Evolutionary conservation across 2,888 invertebrate genomes (phyloP).

Genomic region (Hydriomena furcata): DNA sequence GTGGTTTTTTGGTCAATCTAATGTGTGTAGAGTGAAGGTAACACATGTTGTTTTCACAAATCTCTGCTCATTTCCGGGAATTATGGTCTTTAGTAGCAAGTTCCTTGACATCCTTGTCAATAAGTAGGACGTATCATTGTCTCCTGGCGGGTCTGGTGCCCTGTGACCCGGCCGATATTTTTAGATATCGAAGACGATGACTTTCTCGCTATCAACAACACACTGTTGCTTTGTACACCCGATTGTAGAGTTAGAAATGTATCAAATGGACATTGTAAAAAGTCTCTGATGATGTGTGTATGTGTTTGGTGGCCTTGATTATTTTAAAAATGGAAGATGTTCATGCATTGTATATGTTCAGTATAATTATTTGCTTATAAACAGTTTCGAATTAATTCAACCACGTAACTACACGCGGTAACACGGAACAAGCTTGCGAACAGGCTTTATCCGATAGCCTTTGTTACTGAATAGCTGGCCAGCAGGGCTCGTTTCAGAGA

Average conservation of each 20-base stretch:
- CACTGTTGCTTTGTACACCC: conserved; percentile 64
- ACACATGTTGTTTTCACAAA: too few species aligned
- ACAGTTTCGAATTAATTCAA: conserved; percentile 6
- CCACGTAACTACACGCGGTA: conserved; percentile 8
- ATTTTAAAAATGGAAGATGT: too few species aligned
- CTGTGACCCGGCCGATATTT: conserved; percentile 54
- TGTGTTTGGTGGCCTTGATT: too few species aligned
- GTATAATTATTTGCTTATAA: conserved; percentile 8
- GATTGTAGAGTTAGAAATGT: conserved; percentile 24
- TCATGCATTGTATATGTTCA: conserved; percentile 3
- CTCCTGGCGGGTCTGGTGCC: conserved; percentile 39
- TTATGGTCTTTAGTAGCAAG: neutral
- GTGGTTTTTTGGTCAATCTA: too few species aligned
- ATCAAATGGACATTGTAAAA: neutral
- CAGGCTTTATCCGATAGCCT: conserved; percentile 15
- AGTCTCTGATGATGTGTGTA: too few species aligned
- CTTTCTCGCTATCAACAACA: conserved; percentile 25
- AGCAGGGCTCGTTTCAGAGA: conserved; percentile 1
- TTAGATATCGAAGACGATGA: conserved; percentile 38
- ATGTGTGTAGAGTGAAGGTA: too few species aligned
- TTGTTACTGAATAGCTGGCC: conserved; percentile 20
- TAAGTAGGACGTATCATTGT: conserved; percentile 40
- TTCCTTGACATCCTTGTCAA: conserved; percentile 36
- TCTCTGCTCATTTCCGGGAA: too few species aligned
- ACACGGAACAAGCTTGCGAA: conserved; percentile 12